Conservation (phyloP, 1,140 invertebrate species). For the Orchesella cincta region DNA sequence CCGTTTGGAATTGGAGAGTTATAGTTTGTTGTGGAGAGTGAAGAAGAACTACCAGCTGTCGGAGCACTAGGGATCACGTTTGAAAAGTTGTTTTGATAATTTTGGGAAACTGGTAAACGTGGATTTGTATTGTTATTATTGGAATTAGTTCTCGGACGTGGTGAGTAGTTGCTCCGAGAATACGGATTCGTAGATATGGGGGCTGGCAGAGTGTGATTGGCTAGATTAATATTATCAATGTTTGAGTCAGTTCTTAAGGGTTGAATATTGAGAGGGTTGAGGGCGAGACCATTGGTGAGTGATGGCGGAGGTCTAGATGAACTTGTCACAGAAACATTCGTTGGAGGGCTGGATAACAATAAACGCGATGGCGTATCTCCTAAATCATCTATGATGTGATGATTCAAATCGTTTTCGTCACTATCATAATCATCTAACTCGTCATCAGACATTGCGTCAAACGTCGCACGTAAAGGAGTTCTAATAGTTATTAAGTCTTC, state of each 20-base stretch:
- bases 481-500: slow-evolving; percentile 33
- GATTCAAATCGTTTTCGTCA: slow-evolving; percentile 30
- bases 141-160: slow-evolving; percentile 28
- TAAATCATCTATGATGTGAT: slow-evolving; percentile 35
- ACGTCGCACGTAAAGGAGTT: slow-evolving; percentile 29
- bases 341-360: slow-evolving; percentile 29
- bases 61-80: neutral
- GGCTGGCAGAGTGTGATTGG: slow-evolving; percentile 17
- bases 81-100: neutral
- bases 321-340: slow-evolving; percentile 27
- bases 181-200: neutral
- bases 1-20: slow-evolving; percentile 27
- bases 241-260: neutral
- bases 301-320: slow-evolving; percentile 21
- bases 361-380: neutral
- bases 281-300: slow-evolving; percentile 27
- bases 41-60: slow-evolving; percentile 5
- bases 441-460: slow-evolving; percentile 18
- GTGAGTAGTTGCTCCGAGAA: slow-evolving; percentile 9
- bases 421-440: slow-evolving; percentile 35
- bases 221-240: neutral
- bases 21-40: slow-evolving; percentile 12
- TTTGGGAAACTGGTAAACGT: neutral
- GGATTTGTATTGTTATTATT: slow-evolving; percentile 37
- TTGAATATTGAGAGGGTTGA: slow-evolving; percentile 22